These are phyloP conservation scores for Rhimphoctona megacephalus DNA, from an alignment of 2,888 invertebrate species.

Conservation along the genomic window DNA sequence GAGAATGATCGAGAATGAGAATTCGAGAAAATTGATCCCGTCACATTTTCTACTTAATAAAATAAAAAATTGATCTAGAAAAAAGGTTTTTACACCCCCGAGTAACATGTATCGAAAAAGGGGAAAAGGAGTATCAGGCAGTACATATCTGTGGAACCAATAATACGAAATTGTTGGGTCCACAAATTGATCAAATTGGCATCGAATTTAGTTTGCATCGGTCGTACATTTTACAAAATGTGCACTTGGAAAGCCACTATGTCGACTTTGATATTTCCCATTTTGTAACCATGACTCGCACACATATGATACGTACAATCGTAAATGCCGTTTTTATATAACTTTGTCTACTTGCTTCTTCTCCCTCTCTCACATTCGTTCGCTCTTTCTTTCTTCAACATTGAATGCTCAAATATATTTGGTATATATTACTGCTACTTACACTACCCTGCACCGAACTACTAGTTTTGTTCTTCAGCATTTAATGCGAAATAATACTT, in stretches of 20 bases:
- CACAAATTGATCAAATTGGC: not conserved
- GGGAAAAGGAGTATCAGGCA: not conserved
- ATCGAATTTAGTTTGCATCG: not conserved
- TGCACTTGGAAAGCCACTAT: not conserved
- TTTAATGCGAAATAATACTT: slow-evolving; percentile 67
- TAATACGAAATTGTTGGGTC: not conserved
- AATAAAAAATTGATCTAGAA: not conserved
- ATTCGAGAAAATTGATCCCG: too few species aligned
- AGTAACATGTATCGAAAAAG: not conserved
- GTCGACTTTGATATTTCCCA: not conserved
- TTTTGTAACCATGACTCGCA: not conserved
- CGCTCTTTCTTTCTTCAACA: not conserved
- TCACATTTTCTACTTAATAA: too few species aligned
- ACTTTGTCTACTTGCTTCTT: not conserved
- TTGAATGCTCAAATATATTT: slow-evolving; percentile 8
- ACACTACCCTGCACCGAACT: slow-evolving; percentile 2
- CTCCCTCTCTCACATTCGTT: not conserved
- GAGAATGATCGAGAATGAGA: too few species aligned
- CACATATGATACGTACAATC: not conserved
- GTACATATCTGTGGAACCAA: not conserved
- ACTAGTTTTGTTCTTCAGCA: slow-evolving; percentile 52
- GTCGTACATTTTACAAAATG: not conserved
- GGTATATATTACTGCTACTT: slow-evolving; percentile 17
- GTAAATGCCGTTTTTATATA: not conserved
- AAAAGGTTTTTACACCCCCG: not conserved